Evolutionary conservation across 2,113 vertebrate genomes (phyloP), one percentile per base, ranked within the genome.

Genomic region (Platysteira castanea): DNA sequence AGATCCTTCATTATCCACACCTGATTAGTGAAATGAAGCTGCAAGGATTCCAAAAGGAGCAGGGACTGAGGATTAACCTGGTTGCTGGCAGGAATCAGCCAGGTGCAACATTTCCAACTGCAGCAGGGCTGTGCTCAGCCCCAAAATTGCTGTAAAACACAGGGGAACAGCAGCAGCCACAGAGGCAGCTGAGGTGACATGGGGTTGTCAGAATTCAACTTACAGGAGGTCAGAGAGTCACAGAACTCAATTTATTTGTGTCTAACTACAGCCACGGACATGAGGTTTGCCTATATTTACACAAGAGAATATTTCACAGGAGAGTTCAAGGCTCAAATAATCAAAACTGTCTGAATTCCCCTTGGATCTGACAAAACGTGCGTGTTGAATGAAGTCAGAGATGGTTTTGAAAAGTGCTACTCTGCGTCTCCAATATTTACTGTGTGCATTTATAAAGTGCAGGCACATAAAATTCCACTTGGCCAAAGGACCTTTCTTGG

Each of bases 181-280:
- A 5, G 28, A 59, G 35, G 33, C 56, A 74, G 56, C 50, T 8
- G 33, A 46, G 65, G 26, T 2, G 73, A 42, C 7, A 0, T 0
- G 22, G 13, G 13, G 15, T 33, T 22, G 52, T 27, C 50, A 37
- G 39, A 60, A 61, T 50, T 37, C 47, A 61, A 17, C 14, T 52
- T 14, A 3, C 17, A 23, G 42, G 59, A 59, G 63, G 61, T 8
- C 11, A 21, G 11, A 84, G 53, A 73, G 35, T 7, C 53, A 17
- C 2, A 56, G 11, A 92, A 46, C 44, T 50, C 5, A 2, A 87
- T 76, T 81, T 68, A 27, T 13, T 68, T 35, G 2, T 2, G 22
- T 26, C 35, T 65, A 44, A 70, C 52, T 6, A 11, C 0, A 0
- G 77, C 23, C 71, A 80, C 0, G 0, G 23, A 35, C 0, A 3